Percentiles rank a stretch among this genome's conserved stretches.
These are phyloP conservation scores for Tenodera sinensis DNA, from an alignment of 2,888 invertebrate genomes.

Conservation along the genomic window DNA sequence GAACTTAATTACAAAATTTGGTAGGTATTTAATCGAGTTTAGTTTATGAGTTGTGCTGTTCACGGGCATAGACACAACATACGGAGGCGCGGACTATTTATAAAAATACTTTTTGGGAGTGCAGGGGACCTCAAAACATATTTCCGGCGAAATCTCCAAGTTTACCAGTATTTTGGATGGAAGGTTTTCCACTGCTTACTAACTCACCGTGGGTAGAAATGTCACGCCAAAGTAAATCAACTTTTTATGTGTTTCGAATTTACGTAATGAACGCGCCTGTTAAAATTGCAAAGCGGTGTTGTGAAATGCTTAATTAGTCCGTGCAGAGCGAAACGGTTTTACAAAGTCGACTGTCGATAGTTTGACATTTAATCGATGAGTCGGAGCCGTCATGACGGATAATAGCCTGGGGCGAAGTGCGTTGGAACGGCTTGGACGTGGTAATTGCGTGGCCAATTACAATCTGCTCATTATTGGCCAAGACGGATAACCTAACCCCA, in stretches of 20 bases:
- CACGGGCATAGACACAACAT: no score
- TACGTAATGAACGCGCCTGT: neutral
- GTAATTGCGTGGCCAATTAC: neutral
- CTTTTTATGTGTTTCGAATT: neutral
- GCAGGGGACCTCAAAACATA: no score
- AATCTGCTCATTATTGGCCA: no score
- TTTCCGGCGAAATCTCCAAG: no score
- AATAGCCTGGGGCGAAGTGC: neutral
- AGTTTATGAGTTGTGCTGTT: no score
- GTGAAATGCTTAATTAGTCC: neutral
- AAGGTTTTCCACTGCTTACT: no score
- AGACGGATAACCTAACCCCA: no score
- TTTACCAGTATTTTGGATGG: no score
- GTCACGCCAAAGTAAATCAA: neutral
- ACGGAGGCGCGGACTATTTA: no score
- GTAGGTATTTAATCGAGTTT: no score
- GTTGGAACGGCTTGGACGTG: neutral
- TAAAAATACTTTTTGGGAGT: no score
- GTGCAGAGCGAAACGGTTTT: neutral
- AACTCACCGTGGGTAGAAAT: neutral
- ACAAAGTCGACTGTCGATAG: neutral
- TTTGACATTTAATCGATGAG: neutral
- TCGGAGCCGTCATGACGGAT: neutral
- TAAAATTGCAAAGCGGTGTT: neutral
- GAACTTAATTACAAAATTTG: no score